Evolutionary conservation across 2,797 vertebrate species (phyloP), one percentile per base, ranked within the genome.

Genomic region (Peromyscus nudipes): DNA sequence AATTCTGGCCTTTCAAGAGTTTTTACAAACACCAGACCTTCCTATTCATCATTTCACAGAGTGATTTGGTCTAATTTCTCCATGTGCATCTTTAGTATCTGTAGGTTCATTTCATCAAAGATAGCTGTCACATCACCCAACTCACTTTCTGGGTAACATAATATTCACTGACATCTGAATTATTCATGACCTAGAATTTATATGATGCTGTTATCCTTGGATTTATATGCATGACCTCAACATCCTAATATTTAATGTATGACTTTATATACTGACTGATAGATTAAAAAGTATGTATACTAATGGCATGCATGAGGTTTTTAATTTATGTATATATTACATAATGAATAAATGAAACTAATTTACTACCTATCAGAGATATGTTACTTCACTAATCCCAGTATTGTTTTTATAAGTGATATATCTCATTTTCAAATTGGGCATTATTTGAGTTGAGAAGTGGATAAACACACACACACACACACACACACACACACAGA

Each of bases 141-240:
- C 6, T 84, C 79, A 92, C 71, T 90, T 92, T 62, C 71, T 60
- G 57, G 40, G 37, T 90, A n/a, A 89, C 25, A 40, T 43, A n/a
- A 52, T 23, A 73, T 86, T 89, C 40, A 62, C 17, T 71, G 12
- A 27, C 82, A 4, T 64, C 49, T 88, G 87, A 92, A 65, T 67
- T 94, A 52, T 55, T 83, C 17, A 37, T 77, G 27, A 88, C 49
- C 13, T n/a, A 77, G 73, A 23, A 85, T 91, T 91, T 92, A 29
- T n/a, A 43, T 80, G 62, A 69, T 73, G 5, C 40, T 91, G 17
- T 65, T 71, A 31, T 21, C 49, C 19, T 13, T 64, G 62, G 49
- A 67, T 94, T 92, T 91, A 14, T 95, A 52, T 49, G 79, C 71
- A 40, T 11, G 23, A 92, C 29, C 52, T 85, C 60, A 93, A 16